phyloP scores from a whole-genome alignment of 2,888 invertebrate genomes.

The Plagiodera versicolora region DNA sequence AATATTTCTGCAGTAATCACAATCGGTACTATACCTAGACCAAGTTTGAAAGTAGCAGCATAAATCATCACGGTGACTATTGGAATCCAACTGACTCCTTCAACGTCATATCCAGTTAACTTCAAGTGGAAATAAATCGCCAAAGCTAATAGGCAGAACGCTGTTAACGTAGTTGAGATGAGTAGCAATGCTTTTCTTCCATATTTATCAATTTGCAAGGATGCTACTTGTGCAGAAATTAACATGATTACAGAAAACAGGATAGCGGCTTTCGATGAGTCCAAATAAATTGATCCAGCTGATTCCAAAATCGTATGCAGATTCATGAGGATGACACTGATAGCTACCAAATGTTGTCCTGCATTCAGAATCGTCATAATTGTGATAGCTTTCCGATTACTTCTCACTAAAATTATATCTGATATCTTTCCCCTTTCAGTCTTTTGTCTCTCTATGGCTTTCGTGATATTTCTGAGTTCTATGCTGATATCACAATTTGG shows the following conservation, averaged over 20 bases:
- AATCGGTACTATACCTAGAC: constrained; percentile 51
- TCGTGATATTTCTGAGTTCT: constrained; percentile 47
- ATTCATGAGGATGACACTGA: constrained; percentile 53
- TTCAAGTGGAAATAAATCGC: constrained; percentile 50
- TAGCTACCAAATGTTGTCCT: constrained; percentile 51
- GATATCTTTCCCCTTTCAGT: constrained; percentile 47
- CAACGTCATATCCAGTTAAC: constrained; percentile 40
- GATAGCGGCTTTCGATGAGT: constrained; percentile 46
- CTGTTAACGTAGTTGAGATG: constrained; percentile 46
- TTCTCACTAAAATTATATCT: constrained; percentile 47
- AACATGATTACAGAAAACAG: constrained; percentile 50
- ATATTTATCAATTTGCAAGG: constrained; percentile 47
- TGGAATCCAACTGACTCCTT: constrained; percentile 49
- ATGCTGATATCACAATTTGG: constrained; percentile 40
- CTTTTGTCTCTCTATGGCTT: constrained; percentile 48
- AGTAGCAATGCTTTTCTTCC: constrained; percentile 48
- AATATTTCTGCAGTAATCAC: constrained; percentile 52
- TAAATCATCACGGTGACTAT: constrained; percentile 49
- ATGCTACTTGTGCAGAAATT: constrained; percentile 43
- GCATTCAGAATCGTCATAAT: constrained; percentile 51
- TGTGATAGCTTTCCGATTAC: constrained; percentile 49
- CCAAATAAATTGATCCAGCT: constrained; percentile 46
- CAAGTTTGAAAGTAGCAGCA: constrained; percentile 49
- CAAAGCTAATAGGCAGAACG: constrained; percentile 44
- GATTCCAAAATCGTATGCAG: constrained; percentile 49